Percentiles rank a stretch among this genome's conserved stretches.
Evolutionary conservation across 2,888 invertebrate genomes (phyloP).

Genomic region (Tromatobia lineatoria): DNA sequence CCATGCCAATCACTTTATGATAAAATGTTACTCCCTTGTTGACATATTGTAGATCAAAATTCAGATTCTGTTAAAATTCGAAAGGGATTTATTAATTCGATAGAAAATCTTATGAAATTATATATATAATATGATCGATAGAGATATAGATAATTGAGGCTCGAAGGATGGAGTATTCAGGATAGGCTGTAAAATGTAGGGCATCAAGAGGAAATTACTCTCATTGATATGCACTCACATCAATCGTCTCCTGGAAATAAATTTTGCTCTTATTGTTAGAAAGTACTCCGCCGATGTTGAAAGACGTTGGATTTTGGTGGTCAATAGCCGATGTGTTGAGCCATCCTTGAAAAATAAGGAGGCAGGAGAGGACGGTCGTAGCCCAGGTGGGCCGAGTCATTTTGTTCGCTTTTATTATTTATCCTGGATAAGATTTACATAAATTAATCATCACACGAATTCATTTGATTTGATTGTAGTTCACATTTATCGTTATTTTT

Average conservation of each 20-base stretch:
- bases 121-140: neutral
- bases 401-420: slow-evolving; percentile 7
- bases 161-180: slow-evolving; percentile 12
- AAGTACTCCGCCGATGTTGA: slow-evolving; percentile 97
- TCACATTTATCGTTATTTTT: neutral
- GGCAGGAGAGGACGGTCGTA: slow-evolving; percentile 36
- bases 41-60: slow-evolving; percentile 93
- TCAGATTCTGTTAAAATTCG: slow-evolving; percentile 90
- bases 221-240: slow-evolving; percentile 87
- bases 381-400: slow-evolving; percentile 51
- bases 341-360: slow-evolving; percentile 49
- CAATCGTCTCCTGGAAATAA: slow-evolving; percentile 94
- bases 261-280: slow-evolving; percentile 93
- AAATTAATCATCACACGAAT: slow-evolving; percentile 3
- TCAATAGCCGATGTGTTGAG: slow-evolving; percentile 44
- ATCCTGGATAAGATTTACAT: neutral
- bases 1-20: slow-evolving; percentile 96
- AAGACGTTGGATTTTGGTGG: slow-evolving; percentile 89
- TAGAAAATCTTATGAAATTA: neutral
- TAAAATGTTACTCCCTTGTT: slow-evolving; percentile 95
- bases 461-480: neutral
- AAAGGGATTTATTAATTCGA: slow-evolving; percentile 26
- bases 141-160: neutral
- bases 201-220: neutral
- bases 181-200: neutral